Evolutionary conservation across 2,113 vertebrate species (phyloP).

Genomic region (Eptesicus fuscus): DNA sequence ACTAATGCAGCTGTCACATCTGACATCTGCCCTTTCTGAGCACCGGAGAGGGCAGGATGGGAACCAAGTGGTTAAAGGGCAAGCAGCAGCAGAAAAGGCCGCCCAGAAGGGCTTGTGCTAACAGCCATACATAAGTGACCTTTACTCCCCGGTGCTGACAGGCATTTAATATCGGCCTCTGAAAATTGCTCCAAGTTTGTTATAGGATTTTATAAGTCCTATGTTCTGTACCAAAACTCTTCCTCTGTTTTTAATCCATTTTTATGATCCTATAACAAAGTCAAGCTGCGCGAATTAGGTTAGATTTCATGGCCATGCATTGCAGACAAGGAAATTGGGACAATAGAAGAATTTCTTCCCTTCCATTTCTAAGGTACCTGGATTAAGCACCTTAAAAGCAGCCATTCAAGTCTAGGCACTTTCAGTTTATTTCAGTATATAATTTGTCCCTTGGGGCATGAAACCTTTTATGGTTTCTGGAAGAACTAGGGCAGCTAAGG

Average conservation of each 20-base stretch:
- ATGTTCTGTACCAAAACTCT: constrained; percentile 24
- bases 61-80: background rate
- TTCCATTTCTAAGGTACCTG: background rate
- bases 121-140: background rate
- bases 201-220: constrained; percentile 47
- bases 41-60: background rate
- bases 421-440: constrained; percentile 45
- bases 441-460: constrained; percentile 18
- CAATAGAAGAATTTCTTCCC: background rate
- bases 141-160: background rate
- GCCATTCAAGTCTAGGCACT: background rate
- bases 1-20: background rate
- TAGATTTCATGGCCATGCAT: background rate
- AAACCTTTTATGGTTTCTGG: constrained; percentile 30
- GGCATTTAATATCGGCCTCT: background rate
- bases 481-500: constrained; percentile 19
- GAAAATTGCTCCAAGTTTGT: constrained; percentile 17
- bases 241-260: background rate
- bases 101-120: background rate
- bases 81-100: background rate
- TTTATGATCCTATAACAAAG: background rate
- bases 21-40: background rate
- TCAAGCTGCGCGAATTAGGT: background rate
- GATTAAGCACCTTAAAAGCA: constrained; percentile 34
- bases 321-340: constrained; percentile 38